These are phyloP conservation scores for Zosterops japonicus DNA, from an alignment of 2,113 vertebrate species.

Conservation along the genomic window DNA sequence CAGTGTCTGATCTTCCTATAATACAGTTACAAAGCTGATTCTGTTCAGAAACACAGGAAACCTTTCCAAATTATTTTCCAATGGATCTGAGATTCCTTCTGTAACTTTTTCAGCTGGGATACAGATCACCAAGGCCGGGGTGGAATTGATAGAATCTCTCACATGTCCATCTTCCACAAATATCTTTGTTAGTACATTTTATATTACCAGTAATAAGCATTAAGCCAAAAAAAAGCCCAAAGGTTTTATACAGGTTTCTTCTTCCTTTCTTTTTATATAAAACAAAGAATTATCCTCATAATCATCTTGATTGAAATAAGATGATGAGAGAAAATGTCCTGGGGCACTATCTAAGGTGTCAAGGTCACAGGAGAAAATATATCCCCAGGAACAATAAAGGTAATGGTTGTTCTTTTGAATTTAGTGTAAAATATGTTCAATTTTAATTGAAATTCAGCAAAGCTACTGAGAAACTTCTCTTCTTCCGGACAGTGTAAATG, in stretches of 20 bases:
- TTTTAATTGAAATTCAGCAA: not conserved
- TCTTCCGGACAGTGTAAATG: not conserved
- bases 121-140: not conserved
- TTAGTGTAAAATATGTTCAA: not conserved
- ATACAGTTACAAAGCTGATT: not conserved
- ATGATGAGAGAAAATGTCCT: not conserved
- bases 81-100: not conserved
- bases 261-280: not conserved
- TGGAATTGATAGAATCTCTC: not conserved
- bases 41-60: not conserved
- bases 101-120: not conserved
- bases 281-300: not conserved
- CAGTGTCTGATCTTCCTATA: not conserved
- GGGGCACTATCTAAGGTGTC: not conserved
- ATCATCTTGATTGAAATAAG: not conserved
- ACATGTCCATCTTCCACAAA: not conserved
- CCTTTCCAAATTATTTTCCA: not conserved
- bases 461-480: not conserved
- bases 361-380: not conserved
- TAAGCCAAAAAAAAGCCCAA: not conserved
- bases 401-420: not conserved
- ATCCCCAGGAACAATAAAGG: not conserved
- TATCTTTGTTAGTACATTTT: not conserved
- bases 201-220: not conserved
- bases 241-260: not conserved